Base-by-base conservation (phyloP, 2,797 vertebrate species). In the Scolopax bukidnonensis region DNA sequence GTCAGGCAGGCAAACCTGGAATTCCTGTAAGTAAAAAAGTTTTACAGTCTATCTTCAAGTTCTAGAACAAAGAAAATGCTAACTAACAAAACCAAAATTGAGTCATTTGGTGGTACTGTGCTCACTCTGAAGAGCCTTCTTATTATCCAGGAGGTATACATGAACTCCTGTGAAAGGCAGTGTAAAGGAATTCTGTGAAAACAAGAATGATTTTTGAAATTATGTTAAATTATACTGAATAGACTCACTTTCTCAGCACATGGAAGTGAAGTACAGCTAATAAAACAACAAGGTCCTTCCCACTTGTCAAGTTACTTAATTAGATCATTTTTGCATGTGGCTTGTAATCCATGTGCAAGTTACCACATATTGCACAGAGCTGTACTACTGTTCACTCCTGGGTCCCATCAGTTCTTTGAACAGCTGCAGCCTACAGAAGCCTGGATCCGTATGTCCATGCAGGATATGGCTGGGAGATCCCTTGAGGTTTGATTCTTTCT, bases 1-100 rank as follows among this genome's bases (percentile, higher is more conserved):
- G 99, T 83, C 98, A 98, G 88, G 95, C 91, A 84, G 99, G 99
- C 81, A 98, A 98, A 94, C 94, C 98, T 87, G 99, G 99, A 79
- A 96, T 95, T 95, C 98, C 98, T 96, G 99, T 99, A 97, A 99
- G 99, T 98, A 97, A 89, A 45, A 75, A 76, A n/a, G 57, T 64
- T 85, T 71, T 94, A 81, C 70, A 27, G 32, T 84, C 70, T 89
- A 40, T 77, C 60, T 90, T 91, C 40, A 60, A 64, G 84, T 96
- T 93, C 73, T 87, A 95, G 96, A 96, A 47, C 16, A 38, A 70
- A 82, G 40, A 57, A 87, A 91, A 59, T 27, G 20, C 43, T 57
- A 93, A 56, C 38, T 71, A 53, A 77, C 71, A 56, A 76, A 69
- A 64, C 0, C 24, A 84, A 78, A 69, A 41, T 5, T 47, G 13